Evolutionary conservation across 2,113 vertebrate species (phyloP).

Genomic region (Rhizomys pruinosus): DNA sequence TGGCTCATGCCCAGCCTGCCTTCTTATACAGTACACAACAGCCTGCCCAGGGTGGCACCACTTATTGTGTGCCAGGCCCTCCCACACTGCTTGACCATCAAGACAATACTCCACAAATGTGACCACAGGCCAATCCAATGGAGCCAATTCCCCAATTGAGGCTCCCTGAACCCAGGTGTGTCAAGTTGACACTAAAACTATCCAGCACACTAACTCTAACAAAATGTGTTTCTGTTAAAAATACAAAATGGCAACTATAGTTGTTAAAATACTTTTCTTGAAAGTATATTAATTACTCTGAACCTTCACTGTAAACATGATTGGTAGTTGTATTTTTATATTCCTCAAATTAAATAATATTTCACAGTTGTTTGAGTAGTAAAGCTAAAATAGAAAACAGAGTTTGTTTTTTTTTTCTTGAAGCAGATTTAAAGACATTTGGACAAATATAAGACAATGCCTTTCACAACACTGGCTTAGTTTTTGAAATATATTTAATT

Average conservation of each 20-base stretch:
- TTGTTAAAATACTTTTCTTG: neutral
- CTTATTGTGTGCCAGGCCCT: too few species aligned
- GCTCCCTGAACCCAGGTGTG: too few species aligned
- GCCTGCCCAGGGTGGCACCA: too few species aligned
- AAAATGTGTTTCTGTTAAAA: neutral
- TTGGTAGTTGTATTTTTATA: neutral
- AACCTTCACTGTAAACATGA: neutral
- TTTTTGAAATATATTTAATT: neutral
- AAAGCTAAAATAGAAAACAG: neutral
- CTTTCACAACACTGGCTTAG: neutral
- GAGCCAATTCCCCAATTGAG: too few species aligned
- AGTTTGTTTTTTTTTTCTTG: neutral
- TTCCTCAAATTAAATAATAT: neutral
- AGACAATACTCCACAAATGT: too few species aligned
- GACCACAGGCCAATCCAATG: too few species aligned
- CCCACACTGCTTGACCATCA: too few species aligned
- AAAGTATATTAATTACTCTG: neutral
- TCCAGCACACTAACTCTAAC: neutral
- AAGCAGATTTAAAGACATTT: neutral
- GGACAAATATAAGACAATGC: neutral
- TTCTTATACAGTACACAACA: too few species aligned
- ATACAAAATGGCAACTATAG: neutral
- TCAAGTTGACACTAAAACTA: too few species aligned
- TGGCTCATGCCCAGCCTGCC: too few species aligned
- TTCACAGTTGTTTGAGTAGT: neutral